These are phyloP conservation scores for Tadarida brasiliensis DNA, from an alignment of 2,797 vertebrate species.

Conservation along the genomic window DNA sequence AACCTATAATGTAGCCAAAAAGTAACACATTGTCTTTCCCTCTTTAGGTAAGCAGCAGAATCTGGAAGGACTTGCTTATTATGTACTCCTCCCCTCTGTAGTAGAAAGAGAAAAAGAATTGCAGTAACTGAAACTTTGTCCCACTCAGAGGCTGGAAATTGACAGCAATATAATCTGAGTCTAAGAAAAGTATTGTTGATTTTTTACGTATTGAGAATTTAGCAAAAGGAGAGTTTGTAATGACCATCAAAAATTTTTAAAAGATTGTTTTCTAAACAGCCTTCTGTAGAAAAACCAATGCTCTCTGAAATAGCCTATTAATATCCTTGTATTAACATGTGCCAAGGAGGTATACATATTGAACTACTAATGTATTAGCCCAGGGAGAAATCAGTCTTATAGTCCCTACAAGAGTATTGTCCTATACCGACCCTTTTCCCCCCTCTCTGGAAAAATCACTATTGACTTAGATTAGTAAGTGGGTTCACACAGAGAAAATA, in stretches of 20 bases:
- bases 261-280: not conserved
- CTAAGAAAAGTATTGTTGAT: not conserved
- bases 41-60: not conserved
- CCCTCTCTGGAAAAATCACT: conserved; percentile 78
- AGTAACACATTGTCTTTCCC: not conserved
- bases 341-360: conserved; percentile 65
- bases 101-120: not conserved
- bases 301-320: conserved; percentile 64
- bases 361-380: conserved; percentile 11
- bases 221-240: not conserved
- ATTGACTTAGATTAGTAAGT: conserved; percentile 75
- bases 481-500: conserved; percentile 71
- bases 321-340: conserved; percentile 67
- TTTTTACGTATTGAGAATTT: conserved; percentile 63
- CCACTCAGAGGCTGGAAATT: not conserved
- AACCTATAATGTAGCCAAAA: not conserved
- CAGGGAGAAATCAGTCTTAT: conserved; percentile 74
- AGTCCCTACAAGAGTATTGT: conserved; percentile 76
- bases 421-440: conserved; percentile 63
- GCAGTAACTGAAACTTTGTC: not conserved
- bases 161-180: not conserved
- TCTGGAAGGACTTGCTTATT: not conserved
- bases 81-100: not conserved
- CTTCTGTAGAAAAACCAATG: not conserved
- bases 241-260: conserved; percentile 64